Evolutionary conservation across 2,113 vertebrate genomes (phyloP), one percentile per base, ranked within the genome.

Genomic region (Callospermophilus lateralis): DNA sequence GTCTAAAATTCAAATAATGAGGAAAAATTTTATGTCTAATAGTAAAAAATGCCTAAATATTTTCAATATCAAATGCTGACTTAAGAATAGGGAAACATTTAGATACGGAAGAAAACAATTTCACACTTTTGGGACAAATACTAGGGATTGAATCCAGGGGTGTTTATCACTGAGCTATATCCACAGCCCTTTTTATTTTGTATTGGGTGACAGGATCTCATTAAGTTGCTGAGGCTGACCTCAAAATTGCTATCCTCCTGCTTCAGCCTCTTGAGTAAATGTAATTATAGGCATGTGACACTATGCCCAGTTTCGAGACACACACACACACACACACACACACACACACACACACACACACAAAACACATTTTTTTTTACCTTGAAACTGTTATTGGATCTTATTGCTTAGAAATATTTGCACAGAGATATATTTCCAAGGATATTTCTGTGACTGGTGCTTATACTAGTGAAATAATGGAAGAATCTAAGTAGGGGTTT

Each of bases 331-430:
- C 53, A 55, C 53, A 55, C 53, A 20, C 55, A 58, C 53, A 55
- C 53, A 55, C 53, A 55, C 53, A 55, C 53, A 55, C 53, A 55
- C 15, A 0, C n/a, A n/a, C n/a, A n/a, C n/a, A n/a, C n/a, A n/a
- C n/a, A n/a, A n/a, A n/a, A n/a, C n/a, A n/a, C n/a, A n/a, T 51
- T 53, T 53, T 53, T 76, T 92, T 92, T 93, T 28, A 83, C 90
- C 68, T 94, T 83, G 68, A 86, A 67, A 77, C 37, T 67, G 19
- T 86, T 79, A 61, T 48, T 78, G 37, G 11, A 91, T 32, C 32
- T 91, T 84, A 72, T 84, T 34, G 16, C 34, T 94, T 28, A 95
- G 63, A 92, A 96, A 78, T 92, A 86, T 86, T 85, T 95, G 80
- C 16, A 51, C 72, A 94, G 88, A 96, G 86, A 61, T 78, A 78